Base-by-base conservation (phyloP, 2,888 invertebrate species). In the Campopleginae sp. region DNA sequence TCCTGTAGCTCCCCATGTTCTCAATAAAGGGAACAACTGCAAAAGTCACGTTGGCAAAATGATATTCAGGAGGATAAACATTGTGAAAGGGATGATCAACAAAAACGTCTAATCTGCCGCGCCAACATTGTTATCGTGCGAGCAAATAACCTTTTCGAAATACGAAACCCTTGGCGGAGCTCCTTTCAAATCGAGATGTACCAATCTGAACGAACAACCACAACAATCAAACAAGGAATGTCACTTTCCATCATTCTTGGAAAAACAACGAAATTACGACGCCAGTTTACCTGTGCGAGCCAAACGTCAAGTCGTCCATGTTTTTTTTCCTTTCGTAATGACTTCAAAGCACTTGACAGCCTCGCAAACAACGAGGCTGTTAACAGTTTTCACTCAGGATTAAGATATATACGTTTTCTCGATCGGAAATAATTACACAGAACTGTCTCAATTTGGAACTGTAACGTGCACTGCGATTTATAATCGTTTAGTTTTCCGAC, bases 151-250 rank as follows among this genome's bases (percentile, higher is more conserved):
- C 94, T 95, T 95, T 93, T 95, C 94, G 71, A 95, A 94, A 89
- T 95, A 96, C 71, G 93, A 92, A 7, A 96, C 92, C 91, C 95
- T 96, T 54, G 96, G 96, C 6, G 97, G 96, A 44, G 96, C 96
- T 68, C 97, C 96, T 93, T 97, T 97, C 81, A 97, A 92, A 93
- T 97, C 97, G 87, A 97, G 94, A 92, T 97, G 97, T 79, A 97
- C 95, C 85, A 97, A 92, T 86, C 94, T 94, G 87, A 46, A 92
- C 91, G 65, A 84, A 44, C 83, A 88, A 84, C 83, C 63, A 92
- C 92, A 76, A 33, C 87, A 86, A 85, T 86, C 70, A 86, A 77
- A 54, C 48, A 72, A n/a, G 23, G n/a, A 33, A 33, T 46, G 82
- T 88, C 78, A 80, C 77, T 86, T 27, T 33, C 17, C 2, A 31